Evolutionary conservation across 2,113 vertebrate species (phyloP).

Genomic region (Hypanus sabinus): DNA sequence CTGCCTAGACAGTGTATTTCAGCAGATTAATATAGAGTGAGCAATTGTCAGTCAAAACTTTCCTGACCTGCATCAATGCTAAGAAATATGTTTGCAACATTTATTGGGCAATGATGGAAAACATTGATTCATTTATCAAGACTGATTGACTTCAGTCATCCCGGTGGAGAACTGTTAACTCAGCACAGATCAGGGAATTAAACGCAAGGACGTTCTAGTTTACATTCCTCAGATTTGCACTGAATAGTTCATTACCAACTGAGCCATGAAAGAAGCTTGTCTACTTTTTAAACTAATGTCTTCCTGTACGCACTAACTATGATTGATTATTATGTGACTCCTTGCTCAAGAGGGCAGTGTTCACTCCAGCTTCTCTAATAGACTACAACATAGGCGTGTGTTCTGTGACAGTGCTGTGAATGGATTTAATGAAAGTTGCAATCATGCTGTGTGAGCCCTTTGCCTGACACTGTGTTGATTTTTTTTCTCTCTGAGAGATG

Average conservation of each 20-base stretch:
- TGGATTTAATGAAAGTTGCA: constrained; percentile 13
- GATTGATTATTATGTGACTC: not conserved
- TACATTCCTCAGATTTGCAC: not conserved
- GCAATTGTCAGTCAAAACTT: not conserved
- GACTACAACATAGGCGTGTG: not conserved
- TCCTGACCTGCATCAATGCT: not conserved
- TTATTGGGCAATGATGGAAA: not conserved
- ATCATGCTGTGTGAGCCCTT: constrained; percentile 7
- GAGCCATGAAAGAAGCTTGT: not conserved
- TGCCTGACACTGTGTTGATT: not conserved
- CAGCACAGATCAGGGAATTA: not conserved
- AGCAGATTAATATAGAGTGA: not conserved
- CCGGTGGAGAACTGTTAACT: not conserved
- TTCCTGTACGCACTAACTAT: not conserved
- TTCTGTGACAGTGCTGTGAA: too few relatives aligned
- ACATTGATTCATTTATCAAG: not conserved
- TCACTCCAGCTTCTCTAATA: not conserved
- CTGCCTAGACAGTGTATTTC: not conserved
- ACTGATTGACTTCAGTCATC: not conserved
- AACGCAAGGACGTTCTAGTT: not conserved
- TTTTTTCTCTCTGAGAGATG: not conserved
- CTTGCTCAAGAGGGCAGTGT: not conserved
- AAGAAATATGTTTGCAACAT: not conserved
- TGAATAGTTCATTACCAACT: not conserved
- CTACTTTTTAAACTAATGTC: constrained; percentile 23